Conservation (phyloP, 2,888 invertebrate species). For the Synergus itoensis region DNA sequence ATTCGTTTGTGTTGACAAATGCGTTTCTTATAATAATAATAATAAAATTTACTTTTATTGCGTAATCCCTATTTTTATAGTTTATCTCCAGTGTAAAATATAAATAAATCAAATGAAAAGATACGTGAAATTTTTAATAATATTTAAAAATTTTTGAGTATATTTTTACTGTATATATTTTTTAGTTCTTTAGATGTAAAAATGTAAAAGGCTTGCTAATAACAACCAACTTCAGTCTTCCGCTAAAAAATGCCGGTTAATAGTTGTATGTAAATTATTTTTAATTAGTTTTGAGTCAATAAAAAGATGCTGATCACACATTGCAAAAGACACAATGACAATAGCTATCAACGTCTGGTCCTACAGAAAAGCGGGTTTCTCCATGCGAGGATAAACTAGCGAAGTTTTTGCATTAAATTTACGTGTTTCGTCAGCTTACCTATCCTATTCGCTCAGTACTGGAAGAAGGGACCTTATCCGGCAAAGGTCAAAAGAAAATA, state of each 20-base stretch:
- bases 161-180: background rate
- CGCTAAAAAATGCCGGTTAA: background rate
- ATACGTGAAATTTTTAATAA: background rate
- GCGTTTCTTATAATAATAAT: background rate
- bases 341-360: slow-evolving; percentile 14
- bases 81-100: background rate
- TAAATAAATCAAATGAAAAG: background rate
- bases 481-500: slow-evolving; percentile 72
- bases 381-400: slow-evolving; percentile 25
- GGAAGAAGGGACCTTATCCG: slow-evolving; percentile 86
- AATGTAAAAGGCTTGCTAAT: background rate
- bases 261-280: background rate
- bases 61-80: background rate
- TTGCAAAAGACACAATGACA: slow-evolving; percentile 14
- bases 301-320: slow-evolving; percentile 12
- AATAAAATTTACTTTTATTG: background rate
- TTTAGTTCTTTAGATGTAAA: background rate
- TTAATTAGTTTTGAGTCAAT: background rate
- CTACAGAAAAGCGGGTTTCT: slow-evolving; percentile 12
- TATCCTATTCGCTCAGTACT: slow-evolving; percentile 88
- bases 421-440: slow-evolving; percentile 73
- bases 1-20: background rate
- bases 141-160: background rate
- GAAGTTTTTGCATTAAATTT: slow-evolving; percentile 10
- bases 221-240: slow-evolving; percentile 35